Percentiles rank a stretch among this genome's conserved stretches.
Evolutionary conservation across 2,113 vertebrate genomes (phyloP).

Genomic region (Lepisosteus oculatus): DNA sequence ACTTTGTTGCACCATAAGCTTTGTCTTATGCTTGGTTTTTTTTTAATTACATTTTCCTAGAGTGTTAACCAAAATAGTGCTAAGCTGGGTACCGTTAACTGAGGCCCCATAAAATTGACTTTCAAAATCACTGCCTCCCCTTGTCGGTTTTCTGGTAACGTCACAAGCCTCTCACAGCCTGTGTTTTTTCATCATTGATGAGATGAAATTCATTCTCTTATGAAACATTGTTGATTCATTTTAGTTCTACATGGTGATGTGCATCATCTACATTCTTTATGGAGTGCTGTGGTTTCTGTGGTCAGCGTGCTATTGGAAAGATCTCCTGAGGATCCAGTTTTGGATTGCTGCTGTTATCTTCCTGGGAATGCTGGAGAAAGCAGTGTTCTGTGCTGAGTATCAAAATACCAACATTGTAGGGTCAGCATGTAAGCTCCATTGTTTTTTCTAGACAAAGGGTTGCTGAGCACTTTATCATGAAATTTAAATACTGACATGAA

Average conservation of each 20-base stretch:
- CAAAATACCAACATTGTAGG: conserved; percentile 79
- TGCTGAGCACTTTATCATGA: no score
- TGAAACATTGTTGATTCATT: not conserved
- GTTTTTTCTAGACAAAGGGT: no score
- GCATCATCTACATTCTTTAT: conserved; percentile 77
- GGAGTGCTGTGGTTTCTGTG: conserved; percentile 80
- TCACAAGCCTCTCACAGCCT: no score
- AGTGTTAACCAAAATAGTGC: not conserved
- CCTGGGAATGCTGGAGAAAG: conserved; percentile 85
- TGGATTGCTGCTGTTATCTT: conserved; percentile 88
- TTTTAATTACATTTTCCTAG: not conserved
- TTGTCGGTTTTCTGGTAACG: no score
- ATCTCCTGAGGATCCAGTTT: conserved; percentile 84
- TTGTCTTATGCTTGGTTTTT: no score
- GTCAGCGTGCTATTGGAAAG: conserved; percentile 86
- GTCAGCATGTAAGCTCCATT: conserved; percentile 67
- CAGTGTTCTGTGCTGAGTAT: conserved; percentile 83
- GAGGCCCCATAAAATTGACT: no score
- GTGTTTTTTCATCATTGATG: no score
- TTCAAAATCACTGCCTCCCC: no score
- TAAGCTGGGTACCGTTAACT: no score
- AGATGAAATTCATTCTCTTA: not conserved
- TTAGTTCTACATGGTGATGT: conserved; percentile 88
- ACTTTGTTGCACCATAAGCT: no score
- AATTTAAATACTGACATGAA: no score